Percentiles rank a stretch among this genome's conserved stretches.
phyloP scores from a whole-genome alignment of 2,113 vertebrate species.

The Lethenteron camtschaticum region DNA sequence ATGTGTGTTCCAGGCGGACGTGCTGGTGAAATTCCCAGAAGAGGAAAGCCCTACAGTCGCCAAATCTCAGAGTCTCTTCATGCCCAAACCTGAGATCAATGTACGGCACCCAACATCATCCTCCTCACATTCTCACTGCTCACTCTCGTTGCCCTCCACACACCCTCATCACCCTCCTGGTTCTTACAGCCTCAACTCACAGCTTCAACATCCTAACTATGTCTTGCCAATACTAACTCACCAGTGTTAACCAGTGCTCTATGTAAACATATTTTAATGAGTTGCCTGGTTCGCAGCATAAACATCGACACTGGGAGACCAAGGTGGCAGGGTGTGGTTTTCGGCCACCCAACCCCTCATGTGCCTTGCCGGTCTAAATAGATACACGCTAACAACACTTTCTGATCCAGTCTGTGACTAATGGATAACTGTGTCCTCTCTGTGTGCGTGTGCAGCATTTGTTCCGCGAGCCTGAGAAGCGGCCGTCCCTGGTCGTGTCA shows the following conservation, averaged over 20 bases:
- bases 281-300: no score
- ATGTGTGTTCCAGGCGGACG: conserved; percentile 43
- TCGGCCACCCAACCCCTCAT: no score
- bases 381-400: no score
- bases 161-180: background rate
- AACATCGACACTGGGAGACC: no score
- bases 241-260: no score
- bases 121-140: background rate
- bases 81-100: conserved; percentile 87
- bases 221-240: no score
- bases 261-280: no score
- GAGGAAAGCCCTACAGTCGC: conserved; percentile 57
- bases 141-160: background rate
- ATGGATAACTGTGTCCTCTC: no score
- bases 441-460: conserved; percentile 45
- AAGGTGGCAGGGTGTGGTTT: no score
- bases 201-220: no score
- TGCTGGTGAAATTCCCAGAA: conserved; percentile 73
- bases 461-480: conserved; percentile 93
- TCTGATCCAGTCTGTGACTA: no score
- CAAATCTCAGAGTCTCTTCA: conserved; percentile 67
- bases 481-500: conserved; percentile 71
- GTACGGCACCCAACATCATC: conserved; percentile 17
- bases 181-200: background rate
- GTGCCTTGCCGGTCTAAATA: no score